Evolutionary conservation across 1,140 invertebrate species (phyloP).

Genomic region (Pachypsylla venusta): DNA sequence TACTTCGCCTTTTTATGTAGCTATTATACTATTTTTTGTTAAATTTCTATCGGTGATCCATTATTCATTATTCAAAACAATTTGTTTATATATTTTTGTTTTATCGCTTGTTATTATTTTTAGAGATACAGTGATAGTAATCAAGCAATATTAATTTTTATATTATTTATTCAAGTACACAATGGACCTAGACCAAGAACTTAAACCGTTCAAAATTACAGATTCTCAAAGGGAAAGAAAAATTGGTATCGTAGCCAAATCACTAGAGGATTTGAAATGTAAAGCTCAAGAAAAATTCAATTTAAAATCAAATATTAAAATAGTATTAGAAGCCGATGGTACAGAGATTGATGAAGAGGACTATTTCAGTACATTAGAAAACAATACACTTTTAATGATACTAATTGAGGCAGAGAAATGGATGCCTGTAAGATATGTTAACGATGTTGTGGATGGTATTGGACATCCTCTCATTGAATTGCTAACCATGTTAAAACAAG

Average conservation of each 20-base stretch:
- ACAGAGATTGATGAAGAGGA: constrained; percentile 80
- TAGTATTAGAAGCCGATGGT: constrained; percentile 65
- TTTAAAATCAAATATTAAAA: constrained; percentile 41
- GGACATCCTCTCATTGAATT: constrained; percentile 39
- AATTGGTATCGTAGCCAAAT: constrained; percentile 60
- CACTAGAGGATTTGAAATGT: constrained; percentile 50
- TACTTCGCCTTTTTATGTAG: too few species aligned
- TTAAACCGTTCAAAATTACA: constrained; percentile 46
- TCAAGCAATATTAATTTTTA: too few species aligned
- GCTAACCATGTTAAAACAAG: constrained; percentile 49
- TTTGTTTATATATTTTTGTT: too few species aligned
- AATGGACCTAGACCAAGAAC: too few species aligned
- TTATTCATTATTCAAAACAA: too few species aligned
- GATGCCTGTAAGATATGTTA: constrained; percentile 17
- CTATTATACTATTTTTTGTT: too few species aligned
- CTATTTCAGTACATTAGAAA: constrained; percentile 68
- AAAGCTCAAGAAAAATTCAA: constrained; percentile 15
- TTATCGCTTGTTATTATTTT: too few species aligned
- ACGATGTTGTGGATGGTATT: constrained; percentile 34
- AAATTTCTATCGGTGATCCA: too few species aligned
- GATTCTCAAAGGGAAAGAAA: constrained; percentile 57
- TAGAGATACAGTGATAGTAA: too few species aligned
- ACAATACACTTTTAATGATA: constrained; percentile 65
- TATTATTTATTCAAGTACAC: too few species aligned
- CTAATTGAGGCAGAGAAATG: constrained; percentile 32